Conservation (phyloP, 2,888 invertebrate genomes). For the Acleris laterana region DNA sequence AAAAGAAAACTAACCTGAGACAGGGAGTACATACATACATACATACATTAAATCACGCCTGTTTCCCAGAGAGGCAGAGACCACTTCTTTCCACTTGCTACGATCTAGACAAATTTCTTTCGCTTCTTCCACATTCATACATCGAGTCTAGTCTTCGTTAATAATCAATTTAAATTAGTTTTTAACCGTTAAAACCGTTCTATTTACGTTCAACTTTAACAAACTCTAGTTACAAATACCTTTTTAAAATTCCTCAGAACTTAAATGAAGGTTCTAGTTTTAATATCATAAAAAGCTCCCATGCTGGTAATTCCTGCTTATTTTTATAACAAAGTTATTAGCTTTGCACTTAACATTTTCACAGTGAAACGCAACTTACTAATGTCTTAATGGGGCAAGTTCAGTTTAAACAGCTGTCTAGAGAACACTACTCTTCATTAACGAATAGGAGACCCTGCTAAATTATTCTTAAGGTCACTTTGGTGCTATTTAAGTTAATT, state of each 20-base stretch:
- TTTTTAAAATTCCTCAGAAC: background rate
- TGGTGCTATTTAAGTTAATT: slow-evolving; percentile 79
- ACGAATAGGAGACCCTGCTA: slow-evolving; percentile 66
- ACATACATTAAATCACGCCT: too few relatives aligned
- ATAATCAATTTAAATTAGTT: too few relatives aligned
- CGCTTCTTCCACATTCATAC: too few relatives aligned
- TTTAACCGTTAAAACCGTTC: too few relatives aligned
- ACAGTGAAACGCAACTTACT: slow-evolving; percentile 60
- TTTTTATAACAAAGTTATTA: slow-evolving; percentile 17
- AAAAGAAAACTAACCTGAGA: too few relatives aligned
- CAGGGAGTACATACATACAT: too few relatives aligned
- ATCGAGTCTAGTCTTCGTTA: too few relatives aligned
- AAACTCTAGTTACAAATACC: background rate
- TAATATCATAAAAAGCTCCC: slow-evolving; percentile 20
- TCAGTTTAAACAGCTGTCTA: slow-evolving; percentile 71
- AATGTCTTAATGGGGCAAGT: slow-evolving; percentile 81
- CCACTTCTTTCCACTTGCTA: too few relatives aligned
- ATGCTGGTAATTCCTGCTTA: slow-evolving; percentile 14
- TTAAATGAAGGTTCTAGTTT: background rate
- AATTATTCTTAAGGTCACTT: slow-evolving; percentile 83
- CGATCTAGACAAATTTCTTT: too few relatives aligned
- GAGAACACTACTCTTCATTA: slow-evolving; percentile 81
- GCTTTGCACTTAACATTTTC: slow-evolving; percentile 14
- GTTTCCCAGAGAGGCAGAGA: too few relatives aligned
- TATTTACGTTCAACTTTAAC: background rate